Evolutionary conservation across 2,888 invertebrate species (phyloP).

Genomic region (Quadroppia sp.): DNA sequence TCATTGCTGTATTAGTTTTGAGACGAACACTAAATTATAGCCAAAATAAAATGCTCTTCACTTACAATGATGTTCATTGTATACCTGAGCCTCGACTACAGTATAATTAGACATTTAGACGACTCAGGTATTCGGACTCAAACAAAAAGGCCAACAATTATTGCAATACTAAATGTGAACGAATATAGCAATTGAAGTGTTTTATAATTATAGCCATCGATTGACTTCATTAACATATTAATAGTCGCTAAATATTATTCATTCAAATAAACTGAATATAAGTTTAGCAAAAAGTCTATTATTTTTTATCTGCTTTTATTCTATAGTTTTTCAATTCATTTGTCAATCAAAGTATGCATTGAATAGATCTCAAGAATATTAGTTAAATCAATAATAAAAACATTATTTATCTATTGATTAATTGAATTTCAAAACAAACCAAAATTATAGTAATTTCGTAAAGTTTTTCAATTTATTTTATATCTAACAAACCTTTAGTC

Average conservation of each 20-base stretch:
- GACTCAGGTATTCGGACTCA: background rate
- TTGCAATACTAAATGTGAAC: no score
- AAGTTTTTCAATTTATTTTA: background rate
- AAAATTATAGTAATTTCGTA: background rate
- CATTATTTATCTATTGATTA: background rate
- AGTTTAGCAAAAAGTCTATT: background rate
- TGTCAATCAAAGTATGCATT: background rate
- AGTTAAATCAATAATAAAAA: background rate
- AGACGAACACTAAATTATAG: slow-evolving; percentile 28
- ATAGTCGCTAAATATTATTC: no score
- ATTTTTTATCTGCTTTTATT: background rate
- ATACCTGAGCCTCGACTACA: background rate
- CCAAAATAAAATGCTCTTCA: slow-evolving; percentile 21
- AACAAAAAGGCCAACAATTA: slow-evolving; percentile 8
- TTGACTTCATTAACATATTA: no score
- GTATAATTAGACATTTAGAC: background rate
- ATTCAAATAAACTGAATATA: no score
- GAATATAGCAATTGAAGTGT: no score
- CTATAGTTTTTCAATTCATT: background rate
- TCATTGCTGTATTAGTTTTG: slow-evolving; percentile 26
- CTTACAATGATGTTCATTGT: background rate
- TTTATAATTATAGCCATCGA: no score
- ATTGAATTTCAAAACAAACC: background rate
- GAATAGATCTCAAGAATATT: background rate
- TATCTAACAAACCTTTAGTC: background rate